Base-by-base conservation (phyloP, 2,113 vertebrate genomes). In the Vicugna pacos region DNA sequence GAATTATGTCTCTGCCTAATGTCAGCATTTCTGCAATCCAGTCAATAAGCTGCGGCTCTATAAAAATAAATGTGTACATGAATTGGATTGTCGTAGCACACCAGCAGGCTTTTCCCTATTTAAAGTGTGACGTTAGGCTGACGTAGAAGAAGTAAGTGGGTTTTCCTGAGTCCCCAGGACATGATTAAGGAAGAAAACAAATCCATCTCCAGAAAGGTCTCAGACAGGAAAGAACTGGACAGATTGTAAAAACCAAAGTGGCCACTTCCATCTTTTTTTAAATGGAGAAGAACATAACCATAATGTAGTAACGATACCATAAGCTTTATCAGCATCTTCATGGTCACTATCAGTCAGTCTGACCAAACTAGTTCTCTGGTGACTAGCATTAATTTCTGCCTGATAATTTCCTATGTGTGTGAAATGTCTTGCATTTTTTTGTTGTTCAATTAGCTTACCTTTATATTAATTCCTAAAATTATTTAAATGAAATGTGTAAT, bases 401-500 rank as follows among this genome's bases (percentile, higher is more conserved):
- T 88, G 48, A 48, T 83, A 22, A 69, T 90, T 93, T 89, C 46
- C 70, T 95, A 8, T 9, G 30, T 30, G 9, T 38, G 56, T 79
- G 62, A 95, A 92, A n/a, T 70, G n/a, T 79, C 72, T 73, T 65
- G 42, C 32, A 76, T 67, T 79, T 94, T 75, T 94, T 75, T 80
- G 38, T 24, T 89, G 38, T 80, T 95, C 35, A 17, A 19, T 60
- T 62, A 58, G 17, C 90, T 95, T 76, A 28, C 30, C 38, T 70
- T 88, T 91, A 48, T 24, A 24, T 54, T 97, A 50, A 92, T 58
- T 80, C 77, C 26, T 94, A 65, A 86, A 89, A 42, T 69, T 56
- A 76, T 83, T 89, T 96, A 90, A 67, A 89, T 70, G 50, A 94
- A 93, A 92, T 76, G 54, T 87, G 6, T 52, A 73, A 24, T 95